These are phyloP conservation scores for Acronicta psi DNA, from an alignment of 2,888 invertebrate species.

Conservation along the genomic window DNA sequence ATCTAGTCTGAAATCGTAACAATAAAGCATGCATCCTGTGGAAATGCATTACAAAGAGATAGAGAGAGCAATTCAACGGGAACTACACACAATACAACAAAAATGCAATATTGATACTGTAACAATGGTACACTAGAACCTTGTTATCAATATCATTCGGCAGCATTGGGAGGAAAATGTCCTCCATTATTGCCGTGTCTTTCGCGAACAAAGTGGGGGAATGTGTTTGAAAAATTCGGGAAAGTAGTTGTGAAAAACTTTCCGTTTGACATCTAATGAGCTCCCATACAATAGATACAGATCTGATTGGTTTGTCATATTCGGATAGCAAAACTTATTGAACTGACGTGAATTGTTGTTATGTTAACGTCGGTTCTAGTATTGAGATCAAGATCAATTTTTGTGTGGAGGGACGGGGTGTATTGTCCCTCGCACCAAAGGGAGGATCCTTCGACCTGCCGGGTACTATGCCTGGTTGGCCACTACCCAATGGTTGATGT, in stretches of 20 bases:
- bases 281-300: slow-evolving; percentile 65
- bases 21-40: slow-evolving; percentile 35
- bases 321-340: not conserved
- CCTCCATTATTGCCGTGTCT: slow-evolving; percentile 54
- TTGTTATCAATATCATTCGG: slow-evolving; percentile 52
- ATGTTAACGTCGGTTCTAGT: too few species aligned
- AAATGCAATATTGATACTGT: slow-evolving; percentile 61
- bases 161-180: slow-evolving; percentile 33
- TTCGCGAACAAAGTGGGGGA: slow-evolving; percentile 50
- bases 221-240: slow-evolving; percentile 57
- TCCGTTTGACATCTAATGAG: slow-evolving; percentile 63
- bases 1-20: slow-evolving; percentile 26
- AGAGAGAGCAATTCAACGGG: slow-evolving; percentile 18
- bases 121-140: slow-evolving; percentile 45
- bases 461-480: too few species aligned
- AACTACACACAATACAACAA: slow-evolving; percentile 45
- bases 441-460: too few species aligned
- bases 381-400: too few species aligned
- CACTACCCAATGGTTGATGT: too few species aligned
- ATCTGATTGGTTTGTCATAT: slow-evolving; percentile 57
- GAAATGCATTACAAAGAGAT: slow-evolving; percentile 35
- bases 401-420: too few species aligned
- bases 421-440: too few species aligned
- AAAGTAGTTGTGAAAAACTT: slow-evolving; percentile 48
- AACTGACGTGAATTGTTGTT: not conserved